phyloP scores from a whole-genome alignment of 2,113 vertebrate species.

The Hiodon alosoides region DNA sequence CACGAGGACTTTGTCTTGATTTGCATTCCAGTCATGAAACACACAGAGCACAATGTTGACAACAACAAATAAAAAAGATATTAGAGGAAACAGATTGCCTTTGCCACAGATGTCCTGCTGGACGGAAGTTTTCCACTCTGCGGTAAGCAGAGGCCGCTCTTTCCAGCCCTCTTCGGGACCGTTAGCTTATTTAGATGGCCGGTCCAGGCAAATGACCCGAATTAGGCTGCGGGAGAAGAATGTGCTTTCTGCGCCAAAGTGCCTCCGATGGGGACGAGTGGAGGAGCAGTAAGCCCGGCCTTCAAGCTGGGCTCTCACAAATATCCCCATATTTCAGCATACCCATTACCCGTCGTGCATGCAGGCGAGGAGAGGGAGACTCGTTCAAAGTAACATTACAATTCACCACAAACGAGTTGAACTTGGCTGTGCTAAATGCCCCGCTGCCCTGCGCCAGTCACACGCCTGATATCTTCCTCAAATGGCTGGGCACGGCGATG shows the following conservation, averaged over 20 bases:
- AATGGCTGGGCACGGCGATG: not conserved
- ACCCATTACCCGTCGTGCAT: slow-evolving; percentile 38
- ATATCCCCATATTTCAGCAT: slow-evolving; percentile 55
- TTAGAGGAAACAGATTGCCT: slow-evolving; percentile 24
- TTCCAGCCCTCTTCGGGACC: slow-evolving; percentile 44
- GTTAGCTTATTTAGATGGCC: slow-evolving; percentile 52
- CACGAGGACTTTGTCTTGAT: not conserved
- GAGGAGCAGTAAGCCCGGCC: slow-evolving; percentile 37
- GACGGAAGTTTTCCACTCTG: slow-evolving; percentile 31
- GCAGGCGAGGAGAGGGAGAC: slow-evolving; percentile 32
- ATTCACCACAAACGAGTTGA: slow-evolving; percentile 31
- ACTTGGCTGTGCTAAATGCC: slow-evolving; percentile 13
- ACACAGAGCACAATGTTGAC: slow-evolving; percentile 15
- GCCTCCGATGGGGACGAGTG: slow-evolving; percentile 41
- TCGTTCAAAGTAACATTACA: slow-evolving; percentile 36
- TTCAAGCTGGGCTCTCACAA: slow-evolving; percentile 47
- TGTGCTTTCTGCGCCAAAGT: slow-evolving; percentile 44
- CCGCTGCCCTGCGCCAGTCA: slow-evolving; percentile 7
- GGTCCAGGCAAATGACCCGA: slow-evolving; percentile 50
- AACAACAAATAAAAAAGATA: slow-evolving; percentile 14
- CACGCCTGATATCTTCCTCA: not conserved
- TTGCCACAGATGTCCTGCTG: slow-evolving; percentile 36
- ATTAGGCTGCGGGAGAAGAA: slow-evolving; percentile 47
- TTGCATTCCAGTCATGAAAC: slow-evolving; percentile 19
- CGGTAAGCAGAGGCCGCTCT: slow-evolving; percentile 35